phyloP scores from a whole-genome alignment of 92 coral and sea anemone genomes.

The Zoanthus solanderi region DNA sequence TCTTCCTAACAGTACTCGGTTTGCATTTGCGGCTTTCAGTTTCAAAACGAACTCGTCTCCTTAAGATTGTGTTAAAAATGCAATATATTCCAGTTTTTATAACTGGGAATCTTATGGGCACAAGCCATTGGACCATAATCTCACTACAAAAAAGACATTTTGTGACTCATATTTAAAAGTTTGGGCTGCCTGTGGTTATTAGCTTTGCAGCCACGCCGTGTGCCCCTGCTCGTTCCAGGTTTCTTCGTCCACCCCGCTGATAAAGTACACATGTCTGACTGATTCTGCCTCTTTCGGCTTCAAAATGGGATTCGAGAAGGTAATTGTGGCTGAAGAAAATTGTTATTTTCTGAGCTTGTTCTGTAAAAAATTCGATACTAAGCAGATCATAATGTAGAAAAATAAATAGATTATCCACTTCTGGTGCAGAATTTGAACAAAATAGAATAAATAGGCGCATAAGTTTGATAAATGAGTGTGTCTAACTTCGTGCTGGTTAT shows the following conservation, averaged over 20 bases:
- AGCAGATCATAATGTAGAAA: not conserved
- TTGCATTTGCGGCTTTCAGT: too few relatives aligned
- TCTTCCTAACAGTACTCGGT: too few relatives aligned
- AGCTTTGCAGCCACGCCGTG: slow-evolving; percentile 54
- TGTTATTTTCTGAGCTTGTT: not conserved
- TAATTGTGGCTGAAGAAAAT: slow-evolving; percentile 38
- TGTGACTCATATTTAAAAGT: too few relatives aligned
- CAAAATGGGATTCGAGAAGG: slow-evolving; percentile 99
- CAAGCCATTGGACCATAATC: too few relatives aligned
- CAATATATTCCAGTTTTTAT: too few relatives aligned
- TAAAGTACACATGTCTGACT: slow-evolving; percentile 70
- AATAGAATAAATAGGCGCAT: not conserved
- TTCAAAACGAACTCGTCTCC: too few relatives aligned
- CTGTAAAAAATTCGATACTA: not conserved
- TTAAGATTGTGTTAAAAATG: too few relatives aligned
- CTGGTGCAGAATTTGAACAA: not conserved
- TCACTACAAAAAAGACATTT: too few relatives aligned
- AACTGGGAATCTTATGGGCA: too few relatives aligned
- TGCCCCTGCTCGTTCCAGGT: slow-evolving; percentile 47
- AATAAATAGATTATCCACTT: not conserved
- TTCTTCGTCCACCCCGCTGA: slow-evolving; percentile 84
- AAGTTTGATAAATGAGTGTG: not conserved
- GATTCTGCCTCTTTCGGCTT: slow-evolving; percentile 85
- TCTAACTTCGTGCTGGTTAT: not conserved
- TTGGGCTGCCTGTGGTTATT: not conserved